Evolutionary conservation across 2,888 invertebrate genomes (phyloP), one percentile per base, ranked within the genome.

Genomic region (Tachina grossa): DNA sequence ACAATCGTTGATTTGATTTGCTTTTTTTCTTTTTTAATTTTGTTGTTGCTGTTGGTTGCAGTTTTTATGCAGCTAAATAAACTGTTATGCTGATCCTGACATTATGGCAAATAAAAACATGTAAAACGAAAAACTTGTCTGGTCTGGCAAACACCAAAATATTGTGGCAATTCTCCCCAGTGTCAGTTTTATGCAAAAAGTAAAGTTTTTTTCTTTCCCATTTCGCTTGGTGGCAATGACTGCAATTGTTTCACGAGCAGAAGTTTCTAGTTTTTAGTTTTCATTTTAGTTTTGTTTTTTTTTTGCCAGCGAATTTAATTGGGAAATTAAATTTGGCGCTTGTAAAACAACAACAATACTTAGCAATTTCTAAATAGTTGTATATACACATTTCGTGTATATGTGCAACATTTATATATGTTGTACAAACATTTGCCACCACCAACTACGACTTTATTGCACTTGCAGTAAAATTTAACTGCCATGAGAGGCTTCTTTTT

Each of bases 271-370:
- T 1, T 31, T n/a, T 31, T 31, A 31, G 31, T 31, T 31, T 31
- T 31, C 31, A 31, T 31, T 31, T 31, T 31, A 31, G 31, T 31
- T 31, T 31, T 31, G 6, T 31, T 69, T 45, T 8, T n/a, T 82
- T 57, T 77, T 80, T 75, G 79, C 76, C 76, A 65, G 51, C 86
- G 11, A 65, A 89, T 91, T 91, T 90, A 91, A 91, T 91, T 91
- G 91, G 90, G 91, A 90, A 90, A 91, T 90, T 89, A 90, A 91
- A 91, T 91, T 91, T 89, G 71, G 87, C 90, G 87, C 88, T 87
- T 78, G 69, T 9, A 31, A 49, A 75, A 66, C 85, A 72, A 65
- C 87, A 75, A 72, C 85, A 72, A 59, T 85, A 87, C 31, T 31
- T 45, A 49, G 43, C 45, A 72, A 22, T 66, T 49, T 63, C 49